phyloP scores from a whole-genome alignment of 2,888 invertebrate species.

The Euspilapteryx auroguttella region DNA sequence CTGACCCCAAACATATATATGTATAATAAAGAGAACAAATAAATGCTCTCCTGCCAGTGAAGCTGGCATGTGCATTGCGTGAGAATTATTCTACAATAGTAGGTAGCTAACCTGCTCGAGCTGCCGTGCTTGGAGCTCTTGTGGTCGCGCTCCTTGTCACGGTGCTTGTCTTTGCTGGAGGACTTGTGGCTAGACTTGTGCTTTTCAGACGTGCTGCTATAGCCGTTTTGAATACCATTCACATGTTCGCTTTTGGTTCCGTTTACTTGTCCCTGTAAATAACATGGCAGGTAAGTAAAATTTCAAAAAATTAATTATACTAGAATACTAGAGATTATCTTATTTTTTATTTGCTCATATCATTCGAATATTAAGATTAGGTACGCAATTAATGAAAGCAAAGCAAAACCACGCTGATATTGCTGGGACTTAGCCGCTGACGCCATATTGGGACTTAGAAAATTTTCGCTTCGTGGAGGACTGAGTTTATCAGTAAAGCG shows the following conservation, averaged over 20 bases:
- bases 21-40: too few relatives aligned
- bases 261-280: constrained; percentile 50
- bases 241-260: constrained; percentile 64
- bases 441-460: constrained; percentile 88
- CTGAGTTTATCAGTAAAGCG: constrained; percentile 63
- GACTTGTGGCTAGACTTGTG: constrained; percentile 67
- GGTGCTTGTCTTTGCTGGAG: constrained; percentile 69
- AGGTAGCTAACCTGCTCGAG: constrained; percentile 49
- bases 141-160: constrained; percentile 67
- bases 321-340: too few relatives aligned
- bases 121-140: constrained; percentile 55
- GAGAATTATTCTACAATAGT: too few relatives aligned
- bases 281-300: constrained; percentile 4
- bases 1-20: too few relatives aligned
- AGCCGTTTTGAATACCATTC: constrained; percentile 83
- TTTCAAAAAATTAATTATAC: not conserved
- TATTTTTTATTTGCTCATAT: too few relatives aligned
- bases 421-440: constrained; percentile 72
- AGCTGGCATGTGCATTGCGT: too few relatives aligned
- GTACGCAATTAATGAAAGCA: too few relatives aligned
- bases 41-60: too few relatives aligned
- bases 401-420: constrained; percentile 28
- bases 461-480: constrained; percentile 50
- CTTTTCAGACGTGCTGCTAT: constrained; percentile 50
- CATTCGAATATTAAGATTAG: too few relatives aligned